phyloP scores from a whole-genome alignment of 2,113 vertebrate species.

The Fulica atra region DNA sequence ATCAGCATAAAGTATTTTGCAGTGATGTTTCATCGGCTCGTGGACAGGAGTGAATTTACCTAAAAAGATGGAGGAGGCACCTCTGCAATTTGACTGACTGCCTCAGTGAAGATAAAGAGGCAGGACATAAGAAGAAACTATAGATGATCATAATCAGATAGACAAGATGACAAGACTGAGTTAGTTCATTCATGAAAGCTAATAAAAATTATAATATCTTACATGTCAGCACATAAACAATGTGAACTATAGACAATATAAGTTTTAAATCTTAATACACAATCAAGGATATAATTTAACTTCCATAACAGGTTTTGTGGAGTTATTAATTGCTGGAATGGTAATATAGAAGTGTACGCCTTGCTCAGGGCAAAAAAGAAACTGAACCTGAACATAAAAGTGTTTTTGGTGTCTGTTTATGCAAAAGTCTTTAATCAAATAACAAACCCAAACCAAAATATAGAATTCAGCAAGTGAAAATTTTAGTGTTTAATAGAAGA shows the following conservation, averaged over 20 bases:
- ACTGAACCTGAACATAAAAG: not conserved
- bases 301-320: not conserved
- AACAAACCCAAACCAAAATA: not conserved
- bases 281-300: not conserved
- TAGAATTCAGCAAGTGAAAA: not conserved
- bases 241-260: not conserved
- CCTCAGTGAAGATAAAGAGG: not conserved
- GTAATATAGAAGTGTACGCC: not conserved
- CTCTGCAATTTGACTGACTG: not conserved
- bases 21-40: not conserved
- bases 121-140: not conserved
- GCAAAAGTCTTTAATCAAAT: not conserved
- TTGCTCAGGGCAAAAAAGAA: not conserved
- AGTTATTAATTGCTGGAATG: not conserved
- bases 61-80: not conserved
- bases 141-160: not conserved
- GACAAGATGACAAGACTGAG: not conserved
- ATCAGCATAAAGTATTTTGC: not conserved
- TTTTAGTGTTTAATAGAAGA: not conserved
- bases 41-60: not conserved
- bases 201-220: not conserved
- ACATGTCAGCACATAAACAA: not conserved
- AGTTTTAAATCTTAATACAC: not conserved
- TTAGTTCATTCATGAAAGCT: not conserved
- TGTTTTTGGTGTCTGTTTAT: not conserved